A percentile compares a stretch with the other conserved stretches of the same genome.
These are phyloP conservation scores for Steinernema hermaphroditum DNA, from an alignment of 2,888 invertebrate genomes.

Conservation along the genomic window DNA sequence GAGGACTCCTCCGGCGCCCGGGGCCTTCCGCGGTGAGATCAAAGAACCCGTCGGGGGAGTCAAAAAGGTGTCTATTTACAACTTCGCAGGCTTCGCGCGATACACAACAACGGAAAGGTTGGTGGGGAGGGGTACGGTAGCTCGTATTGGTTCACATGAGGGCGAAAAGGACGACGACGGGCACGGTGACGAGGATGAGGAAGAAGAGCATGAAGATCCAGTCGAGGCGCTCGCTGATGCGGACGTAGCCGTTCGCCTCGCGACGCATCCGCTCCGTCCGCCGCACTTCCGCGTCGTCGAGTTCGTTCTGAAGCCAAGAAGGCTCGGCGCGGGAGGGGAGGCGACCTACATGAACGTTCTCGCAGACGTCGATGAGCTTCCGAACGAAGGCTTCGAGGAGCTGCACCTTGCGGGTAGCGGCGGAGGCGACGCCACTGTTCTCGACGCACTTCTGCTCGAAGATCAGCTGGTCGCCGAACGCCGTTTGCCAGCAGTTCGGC, in stretches of 20 bases:
- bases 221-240: conserved; percentile 59
- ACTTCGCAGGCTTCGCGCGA: background rate
- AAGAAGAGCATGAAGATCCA: conserved; percentile 57
- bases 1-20: background rate
- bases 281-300: conserved; percentile 45
- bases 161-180: conserved; percentile 58
- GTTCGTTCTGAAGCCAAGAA: conserved; percentile 42
- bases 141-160: conserved; percentile 36
- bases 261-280: conserved; percentile 34
- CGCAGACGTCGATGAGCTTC: conserved; percentile 47
- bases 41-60: no score
- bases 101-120: conserved; percentile 7
- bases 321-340: background rate
- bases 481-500: conserved; percentile 27
- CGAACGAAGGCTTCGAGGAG: conserved; percentile 45
- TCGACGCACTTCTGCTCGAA: conserved; percentile 39
- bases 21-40: conserved; percentile 23
- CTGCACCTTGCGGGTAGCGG: conserved; percentile 8
- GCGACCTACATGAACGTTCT: conserved; percentile 45
- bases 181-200: conserved; percentile 56
- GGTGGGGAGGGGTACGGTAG: conserved; percentile 1
- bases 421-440: background rate
- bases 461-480: conserved; percentile 32
- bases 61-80: conserved; percentile 25
- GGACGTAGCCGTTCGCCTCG: conserved; percentile 57